These are phyloP conservation scores for Delphinapterus leucas DNA, from an alignment of 2,113 vertebrate species.

Conservation along the genomic window DNA sequence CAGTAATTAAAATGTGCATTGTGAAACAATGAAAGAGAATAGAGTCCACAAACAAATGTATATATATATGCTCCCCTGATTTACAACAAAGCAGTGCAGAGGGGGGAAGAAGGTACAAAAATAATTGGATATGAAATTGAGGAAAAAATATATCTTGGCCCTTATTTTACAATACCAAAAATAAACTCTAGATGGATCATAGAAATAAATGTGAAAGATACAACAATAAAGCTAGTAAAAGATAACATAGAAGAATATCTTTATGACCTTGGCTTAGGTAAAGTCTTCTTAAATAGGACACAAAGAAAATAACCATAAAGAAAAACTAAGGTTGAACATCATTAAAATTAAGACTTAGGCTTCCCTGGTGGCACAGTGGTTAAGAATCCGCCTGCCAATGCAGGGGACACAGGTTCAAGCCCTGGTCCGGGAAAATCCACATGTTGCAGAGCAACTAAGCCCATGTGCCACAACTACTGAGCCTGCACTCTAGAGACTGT, in stretches of 20 bases:
- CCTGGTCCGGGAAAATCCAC: too few species aligned
- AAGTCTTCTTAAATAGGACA: neutral
- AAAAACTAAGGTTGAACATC: neutral
- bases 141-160: neutral
- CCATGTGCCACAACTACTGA: too few species aligned
- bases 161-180: neutral
- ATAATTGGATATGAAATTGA: neutral
- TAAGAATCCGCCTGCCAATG: too few species aligned
- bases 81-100: neutral
- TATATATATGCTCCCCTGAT: neutral
- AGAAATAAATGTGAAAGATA: neutral
- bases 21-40: neutral
- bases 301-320: neutral
- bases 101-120: neutral
- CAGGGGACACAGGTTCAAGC: too few species aligned
- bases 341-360: neutral
- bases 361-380: too few species aligned
- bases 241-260: neutral
- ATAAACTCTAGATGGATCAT: neutral
- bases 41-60: neutral
- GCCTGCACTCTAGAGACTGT: too few species aligned
- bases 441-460: too few species aligned
- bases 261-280: neutral
- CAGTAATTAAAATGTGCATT: neutral
- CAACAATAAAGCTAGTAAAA: neutral